Base-by-base conservation (phyloP, 2,888 invertebrate species). In the Lingula anatina region DNA sequence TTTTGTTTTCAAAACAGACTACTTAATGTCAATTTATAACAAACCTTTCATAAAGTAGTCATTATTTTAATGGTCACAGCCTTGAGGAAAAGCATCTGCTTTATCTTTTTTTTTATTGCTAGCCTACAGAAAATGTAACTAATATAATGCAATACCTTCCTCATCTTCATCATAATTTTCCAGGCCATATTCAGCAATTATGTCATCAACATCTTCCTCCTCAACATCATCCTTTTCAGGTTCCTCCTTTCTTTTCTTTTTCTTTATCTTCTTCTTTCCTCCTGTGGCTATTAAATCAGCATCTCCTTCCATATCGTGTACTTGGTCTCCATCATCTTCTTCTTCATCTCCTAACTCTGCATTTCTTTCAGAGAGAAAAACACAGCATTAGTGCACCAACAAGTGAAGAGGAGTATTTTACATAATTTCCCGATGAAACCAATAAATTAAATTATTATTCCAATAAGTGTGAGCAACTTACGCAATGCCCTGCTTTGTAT, bases 121-220 rank as follows among this genome's bases (percentile, higher is more conserved):
- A 28, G 12, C 18, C 9, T 7, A 43, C 24, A 24, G 20, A 25
- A n/a, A 15, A 5, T 41, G 18, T 28, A n/a, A n/a, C 12, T 44
- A 24, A 27, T 18, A 27, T 45, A 15, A 24, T 20, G 28, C 42
- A 46, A 46, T 37, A 42, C 53, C 57, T 50, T 57, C 55, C 50
- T 63, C 73, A 53, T 76, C 71, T 21, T 76, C 71, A 59, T 79
- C 79, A 61, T 76, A 78, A 53, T 75, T 70, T 53, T 78, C 76
- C 46, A 79, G 53, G 53, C 67, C 64, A 66, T 78, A 85, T 73
- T 87, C 88, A 46, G 85, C 81, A 62, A 88, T 88, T 73, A 91
- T 89, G 49, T 85, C 82, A 47, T 84, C 84, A 27, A 65, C 85
- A 63, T 85, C 80, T 68, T 85, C 47, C 20, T 38, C 40, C 60